Base-by-base conservation (phyloP, 2,797 vertebrate species). In the Leptatherina wallacei region DNA sequence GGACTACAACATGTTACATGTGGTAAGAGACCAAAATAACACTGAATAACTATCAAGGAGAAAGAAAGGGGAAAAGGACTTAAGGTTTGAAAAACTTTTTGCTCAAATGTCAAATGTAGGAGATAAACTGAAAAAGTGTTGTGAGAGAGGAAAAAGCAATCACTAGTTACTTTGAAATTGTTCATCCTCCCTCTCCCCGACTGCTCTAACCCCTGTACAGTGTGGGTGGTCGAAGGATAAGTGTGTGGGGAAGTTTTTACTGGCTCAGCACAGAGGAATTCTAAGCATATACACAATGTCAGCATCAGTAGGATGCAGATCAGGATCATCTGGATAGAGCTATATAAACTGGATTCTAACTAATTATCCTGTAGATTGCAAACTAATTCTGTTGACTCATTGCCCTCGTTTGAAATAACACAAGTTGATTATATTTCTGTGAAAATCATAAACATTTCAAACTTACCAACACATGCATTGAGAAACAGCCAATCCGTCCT, bases 391-490 rank as follows among this genome's bases (percentile, higher is more conserved):
- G 14, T 38, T 61, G 22, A 71, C 14, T 81, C 65, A 66, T 27
- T 47, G 4, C 27, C 1, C 36, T 51, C 3, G 38, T 32, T 22
- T 60, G 7, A 33, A 42, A 69, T 56, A 72, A 3, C 52, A 55
- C 10, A 61, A 40, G 14, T 2, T 33, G 2, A 65, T 65, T 20
- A 51, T 36, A 56, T 27, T 57, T 62, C 4, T 51, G 0, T 56
- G 22, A 68, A 71, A 51, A 38, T 59, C 27, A 68, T 11, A 35
- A 55, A 64, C 16, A 65, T 20, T 51, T 59, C 3, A 68, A 71
- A 96, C 98, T 99, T 94, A 99, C 98, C 98, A 64, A 98, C 96
- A 78, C 98, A 99, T n/a, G 98, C 98, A 81, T 97, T 99, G 77
- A 99, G 96, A 85, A 99, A 99, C 7, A 99, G 94, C 98, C 98